Evolutionary conservation across 2,888 invertebrate species (phyloP), one percentile per base, ranked within the genome.

Genomic region (Euspilapteryx auroguttella): DNA sequence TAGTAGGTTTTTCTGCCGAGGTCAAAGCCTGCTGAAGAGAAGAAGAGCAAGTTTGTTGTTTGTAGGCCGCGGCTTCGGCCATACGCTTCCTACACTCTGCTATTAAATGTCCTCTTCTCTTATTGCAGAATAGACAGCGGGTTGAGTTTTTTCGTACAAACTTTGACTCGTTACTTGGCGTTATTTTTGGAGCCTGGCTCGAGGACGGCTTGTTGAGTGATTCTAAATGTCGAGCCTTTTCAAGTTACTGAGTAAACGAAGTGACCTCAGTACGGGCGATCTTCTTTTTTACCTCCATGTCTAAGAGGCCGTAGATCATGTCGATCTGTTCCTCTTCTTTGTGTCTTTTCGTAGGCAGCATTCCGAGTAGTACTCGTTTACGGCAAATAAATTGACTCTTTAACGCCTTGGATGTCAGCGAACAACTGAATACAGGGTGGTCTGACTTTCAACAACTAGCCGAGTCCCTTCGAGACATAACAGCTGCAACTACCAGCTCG

Each of bases 321-420:
- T 38, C 39, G 10, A 39, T 9, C 29, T 40, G 35, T 8, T 34
- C 34, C 7, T 30, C 34, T 28, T 38, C 39, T 14, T 34, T 33
- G 17, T 34, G 32, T 10, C 34, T 21, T 13, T 32, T 27, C 4
- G 21, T 7, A 7, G 39, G 37, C 17, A 38, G 23, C 25, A 35
- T 31, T 11, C 36, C 30, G 7, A 40, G 11, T 10, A 37, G 15
- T 7, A 35, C 37, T 17, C 38, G 15, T 28, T 38, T 36, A 13
- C 15, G 15, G 23, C 33, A 34, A 9, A 40, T 20, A 30, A 39
- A 40, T 31, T 4, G 34, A 20, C 14, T 29, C 29, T 3, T 21
- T 12, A n/a, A n/a, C n/a, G 7, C 29, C 21, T 30, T 42, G 40
- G 11, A 10, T 17, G 13, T 24, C 22, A 3, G 10, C 24, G 22